These are phyloP conservation scores for Molothrus aeneus DNA, from an alignment of 2,797 vertebrate genomes.

Conservation along the genomic window DNA sequence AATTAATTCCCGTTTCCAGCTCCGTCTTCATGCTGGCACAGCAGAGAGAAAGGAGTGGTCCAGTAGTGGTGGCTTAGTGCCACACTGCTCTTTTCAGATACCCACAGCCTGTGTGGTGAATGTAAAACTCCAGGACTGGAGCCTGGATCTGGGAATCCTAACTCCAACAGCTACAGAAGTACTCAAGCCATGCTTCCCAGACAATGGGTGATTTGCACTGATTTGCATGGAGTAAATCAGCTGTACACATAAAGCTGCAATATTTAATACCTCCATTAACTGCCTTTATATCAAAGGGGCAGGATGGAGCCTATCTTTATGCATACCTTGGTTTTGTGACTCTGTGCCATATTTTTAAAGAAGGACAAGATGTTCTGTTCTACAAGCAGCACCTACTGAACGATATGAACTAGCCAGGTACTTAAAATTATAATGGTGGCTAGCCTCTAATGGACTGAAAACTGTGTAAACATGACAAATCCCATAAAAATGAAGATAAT, in stretches of 20 bases:
- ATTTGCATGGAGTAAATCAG: not conserved
- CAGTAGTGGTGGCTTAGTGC: not conserved
- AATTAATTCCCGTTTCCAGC: not conserved
- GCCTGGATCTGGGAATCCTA: not conserved
- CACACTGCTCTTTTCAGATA: not conserved
- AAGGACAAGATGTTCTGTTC: constrained; percentile 1
- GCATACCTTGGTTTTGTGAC: not conserved
- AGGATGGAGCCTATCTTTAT: not conserved
- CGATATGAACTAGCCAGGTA: not conserved
- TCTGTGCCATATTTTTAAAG: not conserved
- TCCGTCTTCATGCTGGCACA: not conserved
- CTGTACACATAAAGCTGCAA: not conserved
- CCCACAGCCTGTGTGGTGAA: not conserved
- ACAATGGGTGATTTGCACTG: not conserved
- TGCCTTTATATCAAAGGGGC: not conserved
- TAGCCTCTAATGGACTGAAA: constrained; percentile 30
- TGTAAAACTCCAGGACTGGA: not conserved
- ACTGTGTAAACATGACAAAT: constrained; percentile 28
- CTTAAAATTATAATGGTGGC: constrained; percentile 28
- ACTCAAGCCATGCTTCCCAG: not conserved
- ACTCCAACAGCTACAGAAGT: not conserved
- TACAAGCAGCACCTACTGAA: not conserved
- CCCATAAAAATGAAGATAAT: constrained; percentile 53
- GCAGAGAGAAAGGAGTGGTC: not conserved
- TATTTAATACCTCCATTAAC: not conserved